Base-by-base conservation (phyloP, 2,113 vertebrate genomes). In the Struthio camelus region DNA sequence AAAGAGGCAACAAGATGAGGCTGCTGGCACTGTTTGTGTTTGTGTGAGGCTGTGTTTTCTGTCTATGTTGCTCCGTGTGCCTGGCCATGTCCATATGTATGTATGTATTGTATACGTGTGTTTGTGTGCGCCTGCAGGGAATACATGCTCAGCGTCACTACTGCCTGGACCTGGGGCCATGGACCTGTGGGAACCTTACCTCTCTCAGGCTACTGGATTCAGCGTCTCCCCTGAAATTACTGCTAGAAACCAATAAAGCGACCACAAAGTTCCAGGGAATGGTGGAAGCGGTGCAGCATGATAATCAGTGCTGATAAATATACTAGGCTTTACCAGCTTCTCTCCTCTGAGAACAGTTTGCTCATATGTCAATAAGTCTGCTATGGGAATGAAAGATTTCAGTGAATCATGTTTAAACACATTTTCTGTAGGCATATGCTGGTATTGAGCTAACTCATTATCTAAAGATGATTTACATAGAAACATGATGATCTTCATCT, bases 341-440 rank as follows among this genome's bases (percentile, higher is more conserved):
- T 69, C 32, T 25, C 32, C 11, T 40, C 78, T 59, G n/a, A 54
- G 76, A 96, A 86, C 67, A 94, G 90, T 88, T 78, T 91, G 87
- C 56, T 94, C 91, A 13, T 40, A 69, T 87, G 78, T 77, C 89
- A 77, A 9, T 25, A 86, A 97, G 54, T 90, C 93, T 95, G 94
- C 71, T 94, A 90, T 22, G 19, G 51, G 36, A 53, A 28, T 56
- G 28, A 14, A 51, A 84, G 59, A 11, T 69, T 95, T 84, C 87
- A 78, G 56, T 27, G 51, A 91, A 94, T 40, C 40, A 80, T 95
- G 94, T 91, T 93, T 94, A 97, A 96, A 97, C 85, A 91, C 76
- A 94, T 94, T 96, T 97, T 97, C 89, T 91, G 81, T 75, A 86
- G 91, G 82, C 91, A 95, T 95, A 94, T 95, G 93, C 91, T 83